Evolutionary conservation across 2,888 invertebrate genomes (phyloP), one percentile per base, ranked within the genome.

Genomic region (Mesoligia furuncula): DNA sequence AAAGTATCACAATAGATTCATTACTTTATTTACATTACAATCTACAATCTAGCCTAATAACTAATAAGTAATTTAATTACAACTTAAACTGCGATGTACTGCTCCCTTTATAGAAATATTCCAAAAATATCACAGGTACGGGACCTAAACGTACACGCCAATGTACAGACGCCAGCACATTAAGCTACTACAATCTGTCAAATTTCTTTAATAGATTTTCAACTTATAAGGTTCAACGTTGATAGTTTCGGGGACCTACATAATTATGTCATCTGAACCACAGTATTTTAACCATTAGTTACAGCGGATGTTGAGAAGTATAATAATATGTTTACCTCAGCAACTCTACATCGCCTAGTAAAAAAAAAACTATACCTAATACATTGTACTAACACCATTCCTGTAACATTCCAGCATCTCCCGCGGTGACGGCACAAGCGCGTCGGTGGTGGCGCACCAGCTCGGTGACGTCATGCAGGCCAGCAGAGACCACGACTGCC

Each of bases 391-490:
- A 64, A 70, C 54, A 9, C 11, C n/a, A 67, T 67, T n/a, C 6
- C 20, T 73, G 13, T 48, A 27, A 76, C 36, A 77, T 97, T 97
- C 67, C 97, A 98, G 98, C 94, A 97, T 98, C 83, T 94, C 97
- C 97, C 95, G 97, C 96, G 90, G 97, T 93, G 90, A 96, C 97
- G 88, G 97, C 96, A 86, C 94, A 91, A 89, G 97, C 95, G 97
- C 97, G 36, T 93, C 95, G 15, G 96, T 97, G 54, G 98, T 98
- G 84, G 97, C 98, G 20, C 96, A 97, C 88, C 98, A 98, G 92
- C 97, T 98, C 79, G 97, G 97, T 69, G 98, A 98, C 93, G 98
- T 98, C 73, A 98, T 98, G 98, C 97, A 97, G 20, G 98, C 98
- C 80, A 97, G 98, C 87, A 97, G 97, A 86, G 97, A 97, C 91